Base-by-base conservation (phyloP, 2,888 invertebrate genomes). In the Eupithecia abbreviata region DNA sequence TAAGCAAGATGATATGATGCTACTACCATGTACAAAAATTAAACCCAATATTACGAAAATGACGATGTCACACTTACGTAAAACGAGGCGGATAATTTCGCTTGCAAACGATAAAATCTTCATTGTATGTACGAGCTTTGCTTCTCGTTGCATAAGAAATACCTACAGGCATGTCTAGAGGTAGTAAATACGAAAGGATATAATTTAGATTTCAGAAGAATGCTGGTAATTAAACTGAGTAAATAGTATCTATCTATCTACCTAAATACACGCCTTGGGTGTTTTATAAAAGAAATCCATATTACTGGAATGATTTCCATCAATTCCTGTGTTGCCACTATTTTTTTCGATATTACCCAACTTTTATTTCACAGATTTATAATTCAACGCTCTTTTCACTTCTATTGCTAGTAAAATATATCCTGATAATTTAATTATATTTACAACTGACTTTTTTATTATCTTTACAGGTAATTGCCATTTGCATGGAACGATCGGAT, bases 381-480 rank as follows among this genome's bases (percentile, higher is more conserved):
- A 30, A 30, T 62, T 30, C 30, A 30, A 62, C 3, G 18, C 30
- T 30, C 10, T 2, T 42, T 42, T 42, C 30, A 45, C 45, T 45
- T 68, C n/a, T 3, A 66, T 15, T 1, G 4, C 13, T 15, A 7
- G 41, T 68, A 49, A 45, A 30, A 12, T 30, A 6, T 68, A 69
- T 2, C 47, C 30, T 42, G 41, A 43, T 30, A 42, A 49, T 55
- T 55, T n/a, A 7, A 55, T 55, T n/a, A 43, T 62, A 62, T 62
- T 6, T 13, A 43, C 68, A 30, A 58, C 58, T 71, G n/a, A 75
- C 42, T 49, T 82, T 82, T 84, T 82, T 84, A 78, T 83, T 86
- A 84, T 87, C 74, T 80, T 85, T 85, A 45, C 89, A 89, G 89
- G 88, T 90, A 89, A 87, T 84, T 83, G 78, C 82, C 75, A 76